Base-by-base conservation (phyloP, 2,113 vertebrate species). In the Phaethon lepturus region DNA sequence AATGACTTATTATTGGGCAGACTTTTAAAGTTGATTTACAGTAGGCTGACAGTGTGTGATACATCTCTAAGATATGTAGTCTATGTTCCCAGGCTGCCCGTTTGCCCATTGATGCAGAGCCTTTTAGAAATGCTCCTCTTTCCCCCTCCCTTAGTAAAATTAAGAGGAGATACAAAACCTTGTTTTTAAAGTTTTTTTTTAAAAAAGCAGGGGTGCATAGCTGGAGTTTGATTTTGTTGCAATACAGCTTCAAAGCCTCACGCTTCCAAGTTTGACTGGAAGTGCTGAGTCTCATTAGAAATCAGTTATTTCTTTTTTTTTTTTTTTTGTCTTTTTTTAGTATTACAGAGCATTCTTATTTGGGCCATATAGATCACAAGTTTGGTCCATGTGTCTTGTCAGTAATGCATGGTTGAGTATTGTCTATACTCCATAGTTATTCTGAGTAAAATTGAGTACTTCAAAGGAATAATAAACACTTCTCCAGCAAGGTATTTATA, bases 11-110 rank as follows among this genome's bases (percentile, higher is more conserved):
- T 50, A 56, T 38, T 72, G 59, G 33, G 17, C 68, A 63, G 42
- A 50, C 47, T 89, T 74, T 49, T 40, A 3, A 71, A 92, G 38
- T 86, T 38, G 58, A 15, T 22, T 63, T 31, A 22, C 17, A 44
- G 6, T 23, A 66, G 50, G 17, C 13, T 66, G 44, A 17, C 0
- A 0, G 31, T 31, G 45, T 75, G 14, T 26, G 33, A 38, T 44
- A 5, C 45, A n/a, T 26, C 29, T 44, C 58, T 63, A 76, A 18
- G 19, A 13, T 13, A 3, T 0, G 3, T 24, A 24, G 17, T 31
- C 60, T 49, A 31, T 66, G 63, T 76, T 90, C 42, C 22, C 24
- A 74, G 73, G 42, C 49, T 75, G 52, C 13, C 45, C 2, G 0
- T 71, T 68, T 47, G 52, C 40, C 38, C 38, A 38, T 38, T 38